Conservation (phyloP, 2,888 invertebrate species). For the Netelia virgata region DNA sequence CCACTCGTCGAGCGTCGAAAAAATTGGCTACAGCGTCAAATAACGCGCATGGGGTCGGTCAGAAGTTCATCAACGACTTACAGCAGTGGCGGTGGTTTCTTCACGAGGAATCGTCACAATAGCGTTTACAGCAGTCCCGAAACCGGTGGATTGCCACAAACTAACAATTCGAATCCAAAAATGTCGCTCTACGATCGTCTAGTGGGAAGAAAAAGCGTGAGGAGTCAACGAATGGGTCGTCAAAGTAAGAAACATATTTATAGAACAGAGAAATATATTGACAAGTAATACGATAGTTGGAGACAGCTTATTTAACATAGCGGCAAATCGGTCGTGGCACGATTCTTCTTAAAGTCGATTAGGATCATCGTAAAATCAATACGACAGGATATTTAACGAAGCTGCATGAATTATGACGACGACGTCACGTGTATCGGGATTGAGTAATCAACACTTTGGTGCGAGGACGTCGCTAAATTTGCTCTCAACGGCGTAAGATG, state of each 20-base stretch:
- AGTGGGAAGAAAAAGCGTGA: constrained; percentile 92
- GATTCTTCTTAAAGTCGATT: constrained; percentile 9
- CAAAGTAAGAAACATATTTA: constrained; percentile 86
- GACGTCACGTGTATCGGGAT: background rate
- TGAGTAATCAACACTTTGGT: constrained; percentile 34
- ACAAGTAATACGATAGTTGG: constrained; percentile 1
- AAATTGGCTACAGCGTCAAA: constrained; percentile 95
- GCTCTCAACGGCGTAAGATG: background rate
- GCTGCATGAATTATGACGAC: constrained; percentile 6
- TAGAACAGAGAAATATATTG: constrained; percentile 2
- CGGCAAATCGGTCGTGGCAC: background rate
- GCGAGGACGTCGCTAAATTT: constrained; percentile 14
- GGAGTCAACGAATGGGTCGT: constrained; percentile 89
- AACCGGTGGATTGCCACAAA: constrained; percentile 81
- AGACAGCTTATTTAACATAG: too few relatives aligned
- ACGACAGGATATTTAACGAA: background rate
- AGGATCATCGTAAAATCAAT: background rate
- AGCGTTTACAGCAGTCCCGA: constrained; percentile 89
- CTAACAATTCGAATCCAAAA: constrained; percentile 86
- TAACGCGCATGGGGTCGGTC: constrained; percentile 94
- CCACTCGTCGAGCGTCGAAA: constrained; percentile 94
- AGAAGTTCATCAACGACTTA: constrained; percentile 94
- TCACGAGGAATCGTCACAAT: constrained; percentile 92
- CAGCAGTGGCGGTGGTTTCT: constrained; percentile 91
- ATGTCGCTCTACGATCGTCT: constrained; percentile 94